Evolutionary conservation across 1,140 invertebrate genomes (phyloP).

Genomic region (silkworm (Bombyx mori)): ASM3026992v2 NC_085113.1:5145501-5146000

Average conservation of each 20-base stretch:
- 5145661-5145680: slow-evolving; percentile 31
- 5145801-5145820: slow-evolving; percentile 2
- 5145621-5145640: slow-evolving; percentile 6
- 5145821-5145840: slow-evolving; percentile 1
- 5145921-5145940: no score
- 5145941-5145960: no score
- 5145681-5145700: slow-evolving; percentile 43
- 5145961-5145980: no score
- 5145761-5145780: slow-evolving; percentile 51
- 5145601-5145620: no score
- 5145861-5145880: background rate
- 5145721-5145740: slow-evolving; percentile 26
- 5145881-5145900: no score
- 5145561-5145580: no score
- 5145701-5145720: slow-evolving; percentile 47
- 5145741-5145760: slow-evolving; percentile 8
- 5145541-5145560: no score
- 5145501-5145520: slow-evolving; percentile 28
- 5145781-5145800: slow-evolving; percentile 47
- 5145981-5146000: no score
- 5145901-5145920: no score
- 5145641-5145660: slow-evolving; percentile 30
- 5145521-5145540: background rate
- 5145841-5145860: slow-evolving; percentile 2
- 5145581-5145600: no score